These are phyloP conservation scores for Platycheirus albimanus DNA, from an alignment of 2,888 invertebrate genomes.

Conservation along the genomic window DNA sequence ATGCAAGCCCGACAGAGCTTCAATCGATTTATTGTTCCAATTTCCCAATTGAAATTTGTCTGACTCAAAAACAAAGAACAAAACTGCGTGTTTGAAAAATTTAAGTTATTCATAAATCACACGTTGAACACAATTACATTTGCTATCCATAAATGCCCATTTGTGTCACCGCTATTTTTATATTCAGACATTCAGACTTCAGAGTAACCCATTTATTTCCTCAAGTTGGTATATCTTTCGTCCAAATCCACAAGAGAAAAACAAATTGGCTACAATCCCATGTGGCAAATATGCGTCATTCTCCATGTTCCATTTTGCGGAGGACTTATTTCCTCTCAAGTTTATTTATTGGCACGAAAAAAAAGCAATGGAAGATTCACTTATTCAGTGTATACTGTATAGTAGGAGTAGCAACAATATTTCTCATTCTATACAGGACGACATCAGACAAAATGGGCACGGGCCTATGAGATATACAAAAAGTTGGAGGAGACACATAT, in stretches of 20 bases:
- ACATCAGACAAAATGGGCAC: background rate
- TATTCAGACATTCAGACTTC: background rate
- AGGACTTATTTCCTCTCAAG: conserved; percentile 34
- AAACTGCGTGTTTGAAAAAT: too few species aligned
- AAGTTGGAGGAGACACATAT: background rate
- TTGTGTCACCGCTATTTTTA: conserved; percentile 3
- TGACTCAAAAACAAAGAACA: too few species aligned
- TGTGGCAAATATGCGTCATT: conserved; percentile 6
- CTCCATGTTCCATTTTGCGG: background rate
- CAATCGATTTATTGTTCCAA: too few species aligned
- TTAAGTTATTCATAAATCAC: background rate
- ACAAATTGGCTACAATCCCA: conserved; percentile 54
- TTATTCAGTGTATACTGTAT: too few species aligned
- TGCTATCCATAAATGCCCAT: conserved; percentile 4
- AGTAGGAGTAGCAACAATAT: too few species aligned
- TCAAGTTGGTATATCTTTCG: conserved; percentile 26
- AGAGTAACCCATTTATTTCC: conserved; percentile 11
- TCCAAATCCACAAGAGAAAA: conserved; percentile 11
- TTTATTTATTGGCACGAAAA: conserved; percentile 41
- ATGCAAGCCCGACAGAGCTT: too few species aligned
- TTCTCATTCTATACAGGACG: too few species aligned
- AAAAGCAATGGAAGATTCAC: background rate
- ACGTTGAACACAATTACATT: background rate
- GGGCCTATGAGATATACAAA: conserved; percentile 1
- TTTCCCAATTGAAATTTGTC: too few species aligned